Base-by-base conservation (phyloP, 30 jellyfish, hydroid and myxozoan genomes). In the Turritopsis dohrnii region DNA sequence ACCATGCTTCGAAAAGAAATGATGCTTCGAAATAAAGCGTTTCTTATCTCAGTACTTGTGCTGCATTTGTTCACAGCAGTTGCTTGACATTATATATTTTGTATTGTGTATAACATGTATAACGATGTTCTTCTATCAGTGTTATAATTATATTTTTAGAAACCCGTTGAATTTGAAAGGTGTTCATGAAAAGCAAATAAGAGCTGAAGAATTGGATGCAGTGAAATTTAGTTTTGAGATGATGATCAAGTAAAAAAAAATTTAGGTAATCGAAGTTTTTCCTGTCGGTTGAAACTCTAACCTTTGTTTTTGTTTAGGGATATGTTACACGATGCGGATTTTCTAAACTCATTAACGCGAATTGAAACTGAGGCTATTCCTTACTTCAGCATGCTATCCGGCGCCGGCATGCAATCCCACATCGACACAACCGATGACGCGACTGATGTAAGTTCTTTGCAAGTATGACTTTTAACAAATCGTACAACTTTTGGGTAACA, bases 351-450 rank as follows among this genome's bases (percentile, higher is more conserved):
- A 16, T 75, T 90, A 22, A 80, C 52, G 84, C 84, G 75, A 53
- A 79, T 90, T 0, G 75, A 83, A 25, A 89, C 81, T 16, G 97
- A 90, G 77, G 91, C 97, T 3, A 54, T 90, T 24, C 95, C 97
- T 8, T 90, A 90, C 53, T 85, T 90, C 72, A 89, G 92, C 0
- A 90, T 90, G 97, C 54, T 90, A 7, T 41, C 80, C 8, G 65
- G 60, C 1, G 89, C 65, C 23, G 79, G 16, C n/a, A n/a, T n/a
- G n/a, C n/a, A n/a, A n/a, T n/a, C n/a, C n/a, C n/a, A n/a, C n/a
- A n/a, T n/a, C 29, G 1, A n/a, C 52, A 73, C n/a, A 16, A 71
- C 3, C 65, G 88, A 30, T 18, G 75, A 27, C 24, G 87, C 60
- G 60, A 41, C n/a, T n/a, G n/a, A 41, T 41, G 60, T 41, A 41